phyloP scores from a whole-genome alignment of 2,888 invertebrate genomes.

The Brachylomia viminalis region DNA sequence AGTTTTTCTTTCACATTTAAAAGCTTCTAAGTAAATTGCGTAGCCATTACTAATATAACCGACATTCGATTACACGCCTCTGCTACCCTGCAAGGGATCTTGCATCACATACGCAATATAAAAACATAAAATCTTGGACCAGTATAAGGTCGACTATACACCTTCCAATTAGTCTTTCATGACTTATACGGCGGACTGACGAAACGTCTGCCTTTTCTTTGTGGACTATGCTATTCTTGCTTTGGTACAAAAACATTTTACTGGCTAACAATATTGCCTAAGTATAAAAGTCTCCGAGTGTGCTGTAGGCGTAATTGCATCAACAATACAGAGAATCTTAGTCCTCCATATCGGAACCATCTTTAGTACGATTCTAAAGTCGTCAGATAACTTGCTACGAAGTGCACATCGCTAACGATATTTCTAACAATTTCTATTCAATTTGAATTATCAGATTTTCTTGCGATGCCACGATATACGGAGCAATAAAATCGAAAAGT shows the following conservation, averaged over 20 bases:
- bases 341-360: slow-evolving; percentile 37
- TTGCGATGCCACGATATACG: slow-evolving; percentile 39
- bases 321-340: slow-evolving; percentile 36
- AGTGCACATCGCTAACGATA: slow-evolving; percentile 49
- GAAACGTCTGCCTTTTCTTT: slow-evolving; percentile 3
- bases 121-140: slow-evolving; percentile 27
- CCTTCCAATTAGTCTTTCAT: slow-evolving; percentile 39
- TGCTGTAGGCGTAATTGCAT: slow-evolving; percentile 25
- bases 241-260: slow-evolving; percentile 25
- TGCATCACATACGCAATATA: slow-evolving; percentile 21
- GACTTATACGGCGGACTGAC: slow-evolving; percentile 20
- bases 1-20: not conserved
- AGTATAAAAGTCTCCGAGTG: not conserved
- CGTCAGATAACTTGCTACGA: slow-evolving; percentile 49
- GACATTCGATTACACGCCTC: slow-evolving; percentile 9
- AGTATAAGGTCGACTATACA: slow-evolving; percentile 31
- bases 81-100: slow-evolving; percentile 17
- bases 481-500: slow-evolving; percentile 54
- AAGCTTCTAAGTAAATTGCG: not conserved
- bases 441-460: slow-evolving; percentile 57
- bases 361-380: slow-evolving; percentile 48
- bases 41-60: slow-evolving; percentile 13
- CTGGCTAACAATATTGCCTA: not conserved
- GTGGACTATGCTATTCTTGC: not conserved
- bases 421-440: slow-evolving; percentile 59